Base-by-base conservation (phyloP, 1,140 invertebrate species). In the Druon quercuslanigerum region DNA sequence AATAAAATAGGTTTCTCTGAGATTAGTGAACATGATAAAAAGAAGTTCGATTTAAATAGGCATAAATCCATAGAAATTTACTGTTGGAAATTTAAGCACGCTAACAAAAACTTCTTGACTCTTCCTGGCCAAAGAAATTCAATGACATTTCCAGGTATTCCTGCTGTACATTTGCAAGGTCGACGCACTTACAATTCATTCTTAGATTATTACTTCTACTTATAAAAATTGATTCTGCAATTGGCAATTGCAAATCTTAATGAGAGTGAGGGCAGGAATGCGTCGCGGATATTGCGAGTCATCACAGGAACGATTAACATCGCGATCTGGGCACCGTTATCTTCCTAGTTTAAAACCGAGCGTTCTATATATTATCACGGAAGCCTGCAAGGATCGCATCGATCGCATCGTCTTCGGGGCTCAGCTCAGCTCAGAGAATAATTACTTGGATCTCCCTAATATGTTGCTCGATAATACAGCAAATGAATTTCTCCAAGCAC, bases 341-440 rank as follows among this genome's bases (percentile, higher is more conserved):
- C 60, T 66, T 46, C n/a, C 60, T 66, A 66, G 14, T 66, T 66
- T 46, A 33, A 66, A 66, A 40, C 12, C 25, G 57, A 66, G 57
- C 20, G 57, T 66, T 66, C 46, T 66, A 66, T 66, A 66, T 66
- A 66, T 66, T 66, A 66, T 66, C 60, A 33, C 60, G 60, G 60
- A 66, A 66, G 33, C 40, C 13, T 25, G 40, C 14, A 66, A 19
- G 19, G 33, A 17, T 20, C 13, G 11, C 19, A 57, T 60, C 40
- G 60, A 66, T 66, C 33, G 60, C 60, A 66, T 66, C 60, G 17
- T 66, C 25, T 40, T 33, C 20, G 14, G 7, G 12, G n/a, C 25
- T 33, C 25, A 33, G 25, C 25, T 2, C 25, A 33, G 33, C 9
- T 25, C 13, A 12, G 3, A 25, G 8, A 40, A 66, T 66, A 66